Percentiles rank a stretch among this genome's conserved stretches.
Evolutionary conservation across 2,888 invertebrate species (phyloP).

Genomic region (Galerucella pusilla): DNA sequence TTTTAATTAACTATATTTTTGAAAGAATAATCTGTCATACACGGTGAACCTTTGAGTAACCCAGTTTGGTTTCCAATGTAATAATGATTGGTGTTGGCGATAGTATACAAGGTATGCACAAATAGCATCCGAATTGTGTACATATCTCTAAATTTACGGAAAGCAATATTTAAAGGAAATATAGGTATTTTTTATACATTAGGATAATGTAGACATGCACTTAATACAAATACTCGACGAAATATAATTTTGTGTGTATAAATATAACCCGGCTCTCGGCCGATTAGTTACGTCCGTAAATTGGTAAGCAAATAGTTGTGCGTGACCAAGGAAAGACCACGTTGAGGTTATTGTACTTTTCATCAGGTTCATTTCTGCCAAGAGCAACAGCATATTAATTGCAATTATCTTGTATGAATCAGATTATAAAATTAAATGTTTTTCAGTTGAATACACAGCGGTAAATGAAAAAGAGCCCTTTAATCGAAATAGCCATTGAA

Average conservation of each 20-base stretch:
- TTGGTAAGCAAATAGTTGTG: slow-evolving; percentile 26
- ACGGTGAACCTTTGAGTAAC: too few species aligned
- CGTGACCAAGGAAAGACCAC: slow-evolving; percentile 29
- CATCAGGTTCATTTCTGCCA: slow-evolving; percentile 23
- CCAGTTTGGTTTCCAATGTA: too few species aligned
- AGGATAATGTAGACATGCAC: too few species aligned
- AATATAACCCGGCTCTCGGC: not conserved
- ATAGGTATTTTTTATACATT: too few species aligned
- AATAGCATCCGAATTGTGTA: too few species aligned
- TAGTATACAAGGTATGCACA: too few species aligned
- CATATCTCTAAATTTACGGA: too few species aligned
- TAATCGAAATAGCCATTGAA: not conserved
- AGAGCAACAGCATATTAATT: slow-evolving; percentile 28
- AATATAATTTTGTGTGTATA: not conserved
- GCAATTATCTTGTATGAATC: not conserved
- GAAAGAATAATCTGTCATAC: too few species aligned
- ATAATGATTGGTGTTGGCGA: too few species aligned
- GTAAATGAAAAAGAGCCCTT: not conserved
- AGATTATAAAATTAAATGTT: not conserved
- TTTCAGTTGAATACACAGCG: not conserved
- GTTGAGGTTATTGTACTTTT: slow-evolving; percentile 33
- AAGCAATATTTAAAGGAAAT: too few species aligned
- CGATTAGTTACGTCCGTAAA: slow-evolving; percentile 8
- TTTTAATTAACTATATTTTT: too few species aligned
- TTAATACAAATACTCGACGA: too few species aligned